These are phyloP conservation scores for Drosophila ironensis DNA, from an alignment of 1,140 invertebrate genomes.

Conservation along the genomic window DNA sequence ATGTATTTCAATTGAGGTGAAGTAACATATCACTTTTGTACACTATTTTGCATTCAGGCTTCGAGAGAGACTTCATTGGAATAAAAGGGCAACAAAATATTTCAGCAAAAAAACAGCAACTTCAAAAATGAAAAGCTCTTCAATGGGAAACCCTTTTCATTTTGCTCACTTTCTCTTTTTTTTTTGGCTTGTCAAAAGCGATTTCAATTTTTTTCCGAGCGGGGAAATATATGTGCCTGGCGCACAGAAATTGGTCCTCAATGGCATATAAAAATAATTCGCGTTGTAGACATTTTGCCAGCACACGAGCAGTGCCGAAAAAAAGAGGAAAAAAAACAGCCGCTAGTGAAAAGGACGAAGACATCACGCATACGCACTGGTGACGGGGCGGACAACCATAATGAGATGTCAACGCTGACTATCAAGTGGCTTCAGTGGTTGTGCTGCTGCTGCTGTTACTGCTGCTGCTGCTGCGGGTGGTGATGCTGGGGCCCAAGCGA, in stretches of 20 bases:
- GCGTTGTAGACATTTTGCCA: constrained; percentile 69
- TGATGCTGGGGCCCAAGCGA: constrained; percentile 63
- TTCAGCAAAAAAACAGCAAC: background rate
- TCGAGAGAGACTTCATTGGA: background rate
- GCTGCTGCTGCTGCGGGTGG: background rate
- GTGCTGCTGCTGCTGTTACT: constrained; percentile 2
- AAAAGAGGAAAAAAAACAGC: background rate
- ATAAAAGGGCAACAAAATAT: background rate
- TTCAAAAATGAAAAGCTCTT: background rate
- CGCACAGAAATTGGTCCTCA: constrained; percentile 62
- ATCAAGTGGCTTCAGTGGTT: constrained; percentile 67
- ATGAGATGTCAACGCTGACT: constrained; percentile 77
- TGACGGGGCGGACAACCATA: constrained; percentile 68
- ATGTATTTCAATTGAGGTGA: background rate
- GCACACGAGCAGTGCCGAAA: constrained; percentile 29
- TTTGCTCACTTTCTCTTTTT: background rate
- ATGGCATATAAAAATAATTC: constrained; percentile 76
- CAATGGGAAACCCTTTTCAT: background rate
- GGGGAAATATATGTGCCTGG: constrained; percentile 18
- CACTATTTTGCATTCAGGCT: background rate
- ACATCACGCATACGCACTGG: constrained; percentile 73
- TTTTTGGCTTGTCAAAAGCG: background rate
- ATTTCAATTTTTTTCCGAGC: constrained; percentile 7
- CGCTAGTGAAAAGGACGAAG: background rate
- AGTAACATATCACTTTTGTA: background rate